A percentile compares a stretch with the other conserved stretches of the same genome.
These are phyloP conservation scores for Drosophila mimica DNA, from an alignment of 2,888 invertebrate genomes.

Conservation along the genomic window DNA sequence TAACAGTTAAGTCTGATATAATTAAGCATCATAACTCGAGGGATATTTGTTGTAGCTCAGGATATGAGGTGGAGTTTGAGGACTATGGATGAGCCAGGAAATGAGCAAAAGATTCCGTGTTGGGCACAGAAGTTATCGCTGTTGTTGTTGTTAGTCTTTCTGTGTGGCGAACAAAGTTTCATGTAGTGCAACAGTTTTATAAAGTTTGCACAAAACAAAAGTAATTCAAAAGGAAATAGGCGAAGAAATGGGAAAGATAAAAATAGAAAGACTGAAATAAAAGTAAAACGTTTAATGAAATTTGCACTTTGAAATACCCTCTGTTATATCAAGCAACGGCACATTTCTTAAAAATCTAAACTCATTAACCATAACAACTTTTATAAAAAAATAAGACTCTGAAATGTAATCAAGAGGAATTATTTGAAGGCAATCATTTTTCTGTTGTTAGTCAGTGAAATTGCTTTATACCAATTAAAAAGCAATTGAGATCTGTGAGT, in stretches of 20 bases:
- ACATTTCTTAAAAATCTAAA: background rate
- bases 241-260: slow-evolving; percentile 17
- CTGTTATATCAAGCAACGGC: background rate
- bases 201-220: slow-evolving; percentile 50
- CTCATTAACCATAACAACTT: background rate
- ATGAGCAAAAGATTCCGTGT: slow-evolving; percentile 63
- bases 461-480: background rate
- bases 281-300: slow-evolving; percentile 29
- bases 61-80: background rate
- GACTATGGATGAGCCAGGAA: slow-evolving; percentile 54
- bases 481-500: background rate
- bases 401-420: background rate
- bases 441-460: background rate
- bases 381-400: background rate
- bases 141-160: slow-evolving; percentile 21
- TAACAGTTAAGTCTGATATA: slow-evolving; percentile 64
- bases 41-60: slow-evolving; percentile 60
- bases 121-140: slow-evolving; percentile 49
- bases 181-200: slow-evolving; percentile 67
- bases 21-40: slow-evolving; percentile 76
- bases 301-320: slow-evolving; percentile 12
- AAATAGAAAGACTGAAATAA: slow-evolving; percentile 16
- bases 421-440: background rate
- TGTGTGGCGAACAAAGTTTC: slow-evolving; percentile 59
- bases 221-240: slow-evolving; percentile 44